Percentiles rank a stretch among this genome's conserved stretches.
These are phyloP conservation scores for Pluvialis apricaria DNA, from an alignment of 2,113 vertebrate genomes.

Conservation along the genomic window DNA sequence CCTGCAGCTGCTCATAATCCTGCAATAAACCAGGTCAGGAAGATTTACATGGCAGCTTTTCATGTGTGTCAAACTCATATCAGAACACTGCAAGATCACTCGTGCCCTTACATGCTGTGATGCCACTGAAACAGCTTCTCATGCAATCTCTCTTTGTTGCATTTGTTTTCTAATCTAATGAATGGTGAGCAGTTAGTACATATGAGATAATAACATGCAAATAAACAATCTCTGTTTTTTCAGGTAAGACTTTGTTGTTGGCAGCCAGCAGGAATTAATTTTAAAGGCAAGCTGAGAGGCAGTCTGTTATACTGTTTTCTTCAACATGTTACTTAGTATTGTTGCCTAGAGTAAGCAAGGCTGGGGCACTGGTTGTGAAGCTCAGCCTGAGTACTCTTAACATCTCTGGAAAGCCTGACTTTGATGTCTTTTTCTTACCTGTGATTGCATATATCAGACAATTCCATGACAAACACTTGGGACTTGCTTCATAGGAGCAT, in stretches of 20 bases:
- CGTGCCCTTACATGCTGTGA: rapidly evolving
- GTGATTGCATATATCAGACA: background rate
- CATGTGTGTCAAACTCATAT: background rate
- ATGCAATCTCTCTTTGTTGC: background rate
- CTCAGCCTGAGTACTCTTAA: background rate
- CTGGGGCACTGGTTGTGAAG: rapidly evolving
- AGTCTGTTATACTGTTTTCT: background rate
- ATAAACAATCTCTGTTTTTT: background rate
- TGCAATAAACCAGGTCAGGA: background rate
- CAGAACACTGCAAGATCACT: background rate
- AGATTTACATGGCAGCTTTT: background rate
- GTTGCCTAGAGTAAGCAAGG: background rate
- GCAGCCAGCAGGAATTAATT: rapidly evolving
- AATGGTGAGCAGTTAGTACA: background rate
- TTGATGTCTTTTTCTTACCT: background rate
- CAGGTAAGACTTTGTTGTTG: background rate
- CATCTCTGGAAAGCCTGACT: background rate
- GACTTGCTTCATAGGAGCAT: background rate
- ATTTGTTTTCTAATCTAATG: background rate
- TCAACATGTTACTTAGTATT: background rate
- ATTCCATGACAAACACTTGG: background rate
- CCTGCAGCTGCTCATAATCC: background rate
- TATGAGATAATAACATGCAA: background rate
- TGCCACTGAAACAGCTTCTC: background rate
- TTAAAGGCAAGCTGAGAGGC: background rate